A percentile compares a stretch with the other conserved stretches of the same genome.
These are phyloP conservation scores for Nasonia giraulti DNA, from an alignment of 1,140 invertebrate genomes.

Conservation along the genomic window DNA sequence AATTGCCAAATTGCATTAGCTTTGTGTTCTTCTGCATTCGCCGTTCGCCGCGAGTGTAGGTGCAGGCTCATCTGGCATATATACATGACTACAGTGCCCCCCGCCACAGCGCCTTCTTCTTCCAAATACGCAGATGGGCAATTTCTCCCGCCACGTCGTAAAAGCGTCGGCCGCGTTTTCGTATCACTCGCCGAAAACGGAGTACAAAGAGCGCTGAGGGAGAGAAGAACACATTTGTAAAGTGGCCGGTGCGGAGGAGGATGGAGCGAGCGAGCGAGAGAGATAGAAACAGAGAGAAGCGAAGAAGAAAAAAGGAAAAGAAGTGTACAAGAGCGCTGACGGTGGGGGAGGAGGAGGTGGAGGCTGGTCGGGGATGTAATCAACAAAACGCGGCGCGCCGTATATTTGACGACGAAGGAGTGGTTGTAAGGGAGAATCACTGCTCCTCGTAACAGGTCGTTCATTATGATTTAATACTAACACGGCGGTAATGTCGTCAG, in stretches of 20 bases:
- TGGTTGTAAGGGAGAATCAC: constrained; percentile 59
- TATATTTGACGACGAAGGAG: constrained; percentile 56
- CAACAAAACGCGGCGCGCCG: constrained; percentile 52
- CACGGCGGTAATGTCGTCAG: constrained; percentile 75
- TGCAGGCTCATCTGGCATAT: neutral
- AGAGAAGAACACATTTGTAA: constrained; percentile 45
- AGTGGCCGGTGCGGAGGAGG: constrained; percentile 4
- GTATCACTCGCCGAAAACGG: constrained; percentile 40
- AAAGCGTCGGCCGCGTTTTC: constrained; percentile 38
- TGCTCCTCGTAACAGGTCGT: constrained; percentile 71
- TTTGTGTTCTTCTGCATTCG: constrained; percentile 62
- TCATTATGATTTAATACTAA: constrained; percentile 76
- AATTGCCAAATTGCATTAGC: constrained; percentile 70
- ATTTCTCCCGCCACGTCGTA: constrained; percentile 41
- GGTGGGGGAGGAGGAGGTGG: neutral
- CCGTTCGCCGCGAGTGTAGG: neutral
- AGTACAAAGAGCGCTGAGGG: constrained; percentile 1
- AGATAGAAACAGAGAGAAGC: neutral
- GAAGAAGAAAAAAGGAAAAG: constrained; percentile 11
- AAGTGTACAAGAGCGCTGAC: neutral
- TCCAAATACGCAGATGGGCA: constrained; percentile 13
- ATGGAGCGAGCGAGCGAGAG: neutral
- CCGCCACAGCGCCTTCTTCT: neutral
- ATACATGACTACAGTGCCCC: neutral
- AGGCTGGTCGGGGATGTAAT: constrained; percentile 52